Evolutionary conservation across 2,888 invertebrate genomes (phyloP), one percentile per base, ranked within the genome.

Genomic region (Tenthredo notha): DNA sequence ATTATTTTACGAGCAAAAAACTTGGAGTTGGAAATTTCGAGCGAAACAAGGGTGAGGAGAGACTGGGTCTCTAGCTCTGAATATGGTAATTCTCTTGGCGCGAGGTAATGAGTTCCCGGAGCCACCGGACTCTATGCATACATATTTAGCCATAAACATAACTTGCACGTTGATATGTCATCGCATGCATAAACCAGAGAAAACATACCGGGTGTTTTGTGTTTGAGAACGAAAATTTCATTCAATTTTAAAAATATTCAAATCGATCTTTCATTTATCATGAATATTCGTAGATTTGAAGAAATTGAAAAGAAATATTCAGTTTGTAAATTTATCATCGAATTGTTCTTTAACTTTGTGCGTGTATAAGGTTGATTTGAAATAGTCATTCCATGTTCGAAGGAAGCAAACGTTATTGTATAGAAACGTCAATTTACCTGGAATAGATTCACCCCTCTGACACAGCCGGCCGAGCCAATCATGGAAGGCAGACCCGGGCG

Each of bases 131-230:
- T 90, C 92, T 91, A 92, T 92, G 92, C 92, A 92, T 93, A 92
- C 91, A 92, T 91, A 93, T 92, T 91, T 90, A 90, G 91, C 90
- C 89, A 92, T 93, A 92, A 93, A 93, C 92, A 91, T 91, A 90
- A 91, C 89, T 91, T 89, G 89, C 90, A 40, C 37, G 80, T 40
- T 80, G 80, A 80, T 80, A 80, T 43, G 21, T 65, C 80, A 61
- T 61, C 80, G 80, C 43, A 33, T 65, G 61, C 80, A 43, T 80
- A 80, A 65, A 80, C 80, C 18, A 6, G 61, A 25, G 21, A 9
- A n/a, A 9, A 54, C 12, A 6, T 80, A 80, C 61, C 80, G 77
- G 54, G 77, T 61, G 21, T 37, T 21, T 77, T 7, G n/a, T 33
- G 7, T 77, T 54, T n/a, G n/a, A 7, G n/a, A 29, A 15, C 12